phyloP scores from a whole-genome alignment of 2,797 vertebrate species.

The Miichthys miiuy region DNA sequence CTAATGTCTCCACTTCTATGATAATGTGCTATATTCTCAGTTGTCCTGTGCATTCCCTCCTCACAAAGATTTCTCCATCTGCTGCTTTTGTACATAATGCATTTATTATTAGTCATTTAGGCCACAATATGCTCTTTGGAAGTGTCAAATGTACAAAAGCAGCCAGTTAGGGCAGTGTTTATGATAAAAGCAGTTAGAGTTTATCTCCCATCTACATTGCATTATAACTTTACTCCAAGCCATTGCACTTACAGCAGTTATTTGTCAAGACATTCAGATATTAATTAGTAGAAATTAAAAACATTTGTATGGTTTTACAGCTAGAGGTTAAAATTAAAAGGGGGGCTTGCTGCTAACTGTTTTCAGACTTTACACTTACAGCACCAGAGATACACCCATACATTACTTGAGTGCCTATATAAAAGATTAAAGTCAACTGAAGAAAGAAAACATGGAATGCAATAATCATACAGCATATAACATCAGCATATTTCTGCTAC shows the following conservation, averaged over 20 bases:
- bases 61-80: constrained; percentile 28
- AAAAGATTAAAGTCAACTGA: not conserved
- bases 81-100: constrained; percentile 10
- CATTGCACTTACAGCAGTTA: not conserved
- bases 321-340: not conserved
- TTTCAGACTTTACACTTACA: not conserved
- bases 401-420: not conserved
- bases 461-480: no score
- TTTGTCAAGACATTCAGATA: not conserved
- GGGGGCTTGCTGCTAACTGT: not conserved
- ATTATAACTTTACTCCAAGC: not conserved
- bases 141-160: constrained; percentile 3
- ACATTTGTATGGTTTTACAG: not conserved
- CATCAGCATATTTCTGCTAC: not conserved
- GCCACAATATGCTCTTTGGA: constrained; percentile 13
- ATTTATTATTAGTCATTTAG: constrained; percentile 22
- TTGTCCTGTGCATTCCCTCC: constrained; percentile 27
- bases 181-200: not conserved
- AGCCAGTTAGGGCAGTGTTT: constrained; percentile 2
- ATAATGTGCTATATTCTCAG: constrained; percentile 31
- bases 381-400: not conserved
- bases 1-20: constrained; percentile 50
- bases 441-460: not conserved
- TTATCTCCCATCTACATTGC: constrained; percentile 3
- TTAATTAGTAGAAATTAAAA: not conserved